Conservation (phyloP, 1,140 invertebrate species). For the Cotesia vestalis region DNA sequence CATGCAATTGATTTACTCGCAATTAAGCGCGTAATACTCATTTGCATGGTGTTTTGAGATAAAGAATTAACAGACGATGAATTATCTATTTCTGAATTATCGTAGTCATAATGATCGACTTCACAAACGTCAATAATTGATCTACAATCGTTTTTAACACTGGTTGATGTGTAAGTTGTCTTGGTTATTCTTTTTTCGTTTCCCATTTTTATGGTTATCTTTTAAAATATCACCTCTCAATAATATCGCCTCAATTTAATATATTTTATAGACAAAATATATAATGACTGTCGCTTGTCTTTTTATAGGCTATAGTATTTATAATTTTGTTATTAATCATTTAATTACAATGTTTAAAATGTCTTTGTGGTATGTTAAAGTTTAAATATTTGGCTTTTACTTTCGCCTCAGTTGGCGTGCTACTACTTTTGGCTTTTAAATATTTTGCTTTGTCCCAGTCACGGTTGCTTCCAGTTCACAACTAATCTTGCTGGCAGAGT, state of each 20-base stretch:
- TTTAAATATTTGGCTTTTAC: too few species aligned
- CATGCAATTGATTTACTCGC: constrained; percentile 45
- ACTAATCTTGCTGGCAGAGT: constrained; percentile 45
- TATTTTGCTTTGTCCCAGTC: constrained; percentile 11
- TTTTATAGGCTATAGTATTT: too few species aligned
- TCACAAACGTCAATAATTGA: constrained; percentile 32
- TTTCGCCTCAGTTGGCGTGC: constrained; percentile 11
- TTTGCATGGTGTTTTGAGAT: constrained; percentile 25
- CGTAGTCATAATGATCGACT: constrained; percentile 32
- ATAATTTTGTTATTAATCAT: too few species aligned
- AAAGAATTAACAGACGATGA: background rate
- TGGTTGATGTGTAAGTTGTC: background rate
- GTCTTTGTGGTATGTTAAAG: too few species aligned
- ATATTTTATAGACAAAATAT: too few species aligned
- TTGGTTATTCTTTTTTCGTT: constrained; percentile 19
- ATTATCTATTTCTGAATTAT: background rate
- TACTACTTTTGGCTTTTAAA: background rate
- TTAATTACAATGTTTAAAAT: too few species aligned
- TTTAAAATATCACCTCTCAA: constrained; percentile 4
- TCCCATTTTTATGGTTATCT: background rate
- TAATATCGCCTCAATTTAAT: constrained; percentile 4
- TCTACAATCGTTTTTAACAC: constrained; percentile 3
- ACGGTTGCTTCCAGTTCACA: constrained; percentile 48
- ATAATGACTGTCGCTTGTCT: too few species aligned
- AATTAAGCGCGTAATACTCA: constrained; percentile 42